Base-by-base conservation (phyloP, 2,113 vertebrate species). In the Peromyscus leucopus region DNA sequence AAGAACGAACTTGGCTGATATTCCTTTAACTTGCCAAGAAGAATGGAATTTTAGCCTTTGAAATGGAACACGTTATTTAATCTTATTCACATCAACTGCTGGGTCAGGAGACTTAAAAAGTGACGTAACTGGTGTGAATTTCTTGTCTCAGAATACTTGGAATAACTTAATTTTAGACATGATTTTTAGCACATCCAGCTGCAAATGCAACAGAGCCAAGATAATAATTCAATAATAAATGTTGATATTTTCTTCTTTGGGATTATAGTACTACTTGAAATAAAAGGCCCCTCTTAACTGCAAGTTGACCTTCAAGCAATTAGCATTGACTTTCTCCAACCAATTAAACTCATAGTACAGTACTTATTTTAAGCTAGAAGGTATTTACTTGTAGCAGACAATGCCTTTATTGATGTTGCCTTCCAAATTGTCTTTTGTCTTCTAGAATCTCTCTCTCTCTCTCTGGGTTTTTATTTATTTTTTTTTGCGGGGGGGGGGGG, bases 111-210 rank as follows among this genome's bases (percentile, higher is more conserved):
- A 65, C 48, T 83, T 95, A 16, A 0, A 51, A 96, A 97, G 89
- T 88, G 88, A 95, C 15, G 91, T n/a, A 80, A 92, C 69, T 96
- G 96, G 92, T 1, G 7, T 85, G 96, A 80, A 88, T 93, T 76
- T 95, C 69, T 93, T 97, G 95, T 91, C 92, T 96, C 75, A 48
- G 85, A 48, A 85, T 94, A n/a, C 28, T 96, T 48, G 26, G 88
- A 71, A 39, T 65, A 86, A 95, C 89, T 65, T 95, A 95, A 97
- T 97, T 97, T 97, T 96, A 95, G 96, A 82, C n/a, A 51, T 88
- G 94, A 92, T 94, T 96, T 96, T 97, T 92, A 97, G 95, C 59
- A 86, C 48, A 91, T 97, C 86, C 94, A 96, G 96, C 88, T 97
- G 93, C 88, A 97, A 94, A 93, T 90, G 31, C 65, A 94, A 95